Evolutionary conservation across 2,113 vertebrate genomes (phyloP).

Genomic region (Neodon shergylaensis): DNA sequence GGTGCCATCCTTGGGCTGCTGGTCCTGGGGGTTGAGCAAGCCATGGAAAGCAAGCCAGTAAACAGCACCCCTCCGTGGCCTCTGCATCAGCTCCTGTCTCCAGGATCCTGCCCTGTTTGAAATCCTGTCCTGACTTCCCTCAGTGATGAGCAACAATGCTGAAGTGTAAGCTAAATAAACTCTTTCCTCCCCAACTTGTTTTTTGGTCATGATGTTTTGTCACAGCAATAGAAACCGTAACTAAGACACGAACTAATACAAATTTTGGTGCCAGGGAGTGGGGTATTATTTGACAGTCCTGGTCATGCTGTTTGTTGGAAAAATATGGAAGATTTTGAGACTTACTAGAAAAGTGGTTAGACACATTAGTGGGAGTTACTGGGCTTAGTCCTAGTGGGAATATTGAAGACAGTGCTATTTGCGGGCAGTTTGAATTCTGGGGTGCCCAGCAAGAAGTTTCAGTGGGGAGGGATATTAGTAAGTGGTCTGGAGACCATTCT

Average conservation of each 20-base stretch:
- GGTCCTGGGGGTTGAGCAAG: background rate
- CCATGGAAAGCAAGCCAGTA: background rate
- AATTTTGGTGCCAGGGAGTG: background rate
- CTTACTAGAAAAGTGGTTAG: background rate
- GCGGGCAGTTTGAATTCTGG: background rate
- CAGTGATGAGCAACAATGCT: background rate
- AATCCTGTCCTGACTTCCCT: background rate
- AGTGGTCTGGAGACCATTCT: background rate
- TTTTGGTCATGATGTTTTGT: background rate
- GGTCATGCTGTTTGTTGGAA: background rate
- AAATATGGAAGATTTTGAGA: background rate
- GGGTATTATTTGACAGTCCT: background rate
- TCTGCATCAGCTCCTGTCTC: background rate
- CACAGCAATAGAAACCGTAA: background rate
- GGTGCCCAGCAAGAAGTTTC: background rate
- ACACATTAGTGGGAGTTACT: background rate
- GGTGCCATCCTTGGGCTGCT: background rate
- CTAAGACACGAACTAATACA: background rate
- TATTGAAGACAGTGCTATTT: background rate
- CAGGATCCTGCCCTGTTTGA: background rate
- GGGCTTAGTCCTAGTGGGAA: background rate
- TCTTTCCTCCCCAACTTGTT: background rate
- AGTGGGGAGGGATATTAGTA: background rate
- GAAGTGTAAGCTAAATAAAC: background rate
- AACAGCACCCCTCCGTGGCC: background rate